A percentile compares a stretch with the other conserved stretches of the same genome.
phyloP scores from a whole-genome alignment of 2,888 invertebrate genomes.

The Nomada ruficornis region DNA sequence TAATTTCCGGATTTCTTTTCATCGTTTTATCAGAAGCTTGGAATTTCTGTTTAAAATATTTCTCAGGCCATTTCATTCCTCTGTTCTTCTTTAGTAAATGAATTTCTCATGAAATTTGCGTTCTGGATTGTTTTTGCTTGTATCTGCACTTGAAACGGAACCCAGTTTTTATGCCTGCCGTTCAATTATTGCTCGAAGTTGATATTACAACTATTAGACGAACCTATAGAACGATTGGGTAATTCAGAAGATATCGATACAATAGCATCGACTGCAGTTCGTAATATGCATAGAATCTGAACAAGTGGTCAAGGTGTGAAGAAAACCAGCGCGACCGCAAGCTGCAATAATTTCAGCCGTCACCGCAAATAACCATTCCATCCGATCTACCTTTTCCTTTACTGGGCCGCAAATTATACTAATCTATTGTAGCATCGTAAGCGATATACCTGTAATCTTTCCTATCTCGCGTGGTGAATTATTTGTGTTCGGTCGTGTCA shows the following conservation, averaged over 20 bases:
- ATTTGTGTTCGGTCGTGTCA: neutral
- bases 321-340: slow-evolving; percentile 12
- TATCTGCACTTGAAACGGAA: too few relatives aligned
- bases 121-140: too few relatives aligned
- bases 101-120: too few relatives aligned
- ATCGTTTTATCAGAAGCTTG: too few relatives aligned
- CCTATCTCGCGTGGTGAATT: neutral
- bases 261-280: neutral
- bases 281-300: neutral
- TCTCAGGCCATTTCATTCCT: too few relatives aligned
- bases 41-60: too few relatives aligned
- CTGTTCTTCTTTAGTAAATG: too few relatives aligned
- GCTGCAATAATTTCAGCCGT: neutral
- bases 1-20: too few relatives aligned
- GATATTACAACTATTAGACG: too few relatives aligned
- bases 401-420: slow-evolving; percentile 25
- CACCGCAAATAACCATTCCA: slow-evolving; percentile 14
- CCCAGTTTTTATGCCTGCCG: too few relatives aligned
- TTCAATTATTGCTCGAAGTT: too few relatives aligned
- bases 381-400: slow-evolving; percentile 2
- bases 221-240: neutral
- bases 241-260: neutral
- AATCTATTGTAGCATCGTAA: slow-evolving; percentile 11
- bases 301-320: neutral
- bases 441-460: neutral